Conservation (phyloP, 2,113 vertebrate species). For the Capreolus pygargus region DNA sequence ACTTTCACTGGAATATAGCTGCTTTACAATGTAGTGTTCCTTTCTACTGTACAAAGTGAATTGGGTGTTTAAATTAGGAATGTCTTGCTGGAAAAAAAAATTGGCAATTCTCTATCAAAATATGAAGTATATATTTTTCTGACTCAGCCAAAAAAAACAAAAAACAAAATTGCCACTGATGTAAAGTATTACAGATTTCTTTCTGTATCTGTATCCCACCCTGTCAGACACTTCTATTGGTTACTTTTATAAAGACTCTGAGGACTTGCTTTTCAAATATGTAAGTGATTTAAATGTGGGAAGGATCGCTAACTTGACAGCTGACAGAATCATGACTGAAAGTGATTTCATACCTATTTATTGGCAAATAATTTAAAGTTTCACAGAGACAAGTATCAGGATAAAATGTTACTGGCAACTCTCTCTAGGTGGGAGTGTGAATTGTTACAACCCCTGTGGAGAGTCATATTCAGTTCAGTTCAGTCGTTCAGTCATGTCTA, state of each 20-base stretch:
- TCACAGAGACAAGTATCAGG: not conserved
- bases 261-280: not conserved
- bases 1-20: not conserved
- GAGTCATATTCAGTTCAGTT: not conserved
- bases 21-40: not conserved
- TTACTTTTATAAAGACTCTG: not conserved
- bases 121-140: not conserved
- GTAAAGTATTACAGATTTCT: not conserved
- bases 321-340: not conserved
- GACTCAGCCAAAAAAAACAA: not conserved
- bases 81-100: not conserved
- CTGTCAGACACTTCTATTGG: not conserved
- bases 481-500: no score
- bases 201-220: not conserved
- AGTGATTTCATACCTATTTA: not conserved
- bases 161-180: not conserved
- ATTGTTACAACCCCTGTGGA: not conserved
- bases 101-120: not conserved
- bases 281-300: not conserved
- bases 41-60: not conserved
- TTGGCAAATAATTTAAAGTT: not conserved
- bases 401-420: not conserved
- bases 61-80: not conserved
- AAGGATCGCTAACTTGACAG: not conserved
- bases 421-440: not conserved